Base-by-base conservation (phyloP, 2,888 invertebrate species). In the Aphodius sticticus region DNA sequence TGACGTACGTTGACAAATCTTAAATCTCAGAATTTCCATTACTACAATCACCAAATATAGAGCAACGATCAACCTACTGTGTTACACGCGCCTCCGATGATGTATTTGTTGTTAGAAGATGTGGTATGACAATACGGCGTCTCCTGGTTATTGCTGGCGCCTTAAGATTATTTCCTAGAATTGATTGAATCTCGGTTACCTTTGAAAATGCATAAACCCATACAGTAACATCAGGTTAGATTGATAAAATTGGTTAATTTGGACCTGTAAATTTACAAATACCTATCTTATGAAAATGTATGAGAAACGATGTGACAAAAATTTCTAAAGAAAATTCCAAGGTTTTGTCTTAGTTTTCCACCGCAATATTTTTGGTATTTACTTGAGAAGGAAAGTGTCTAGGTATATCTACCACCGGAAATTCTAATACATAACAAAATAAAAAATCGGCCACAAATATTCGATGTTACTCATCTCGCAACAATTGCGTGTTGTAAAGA, bases 351-450 rank as follows among this genome's bases (percentile, higher is more conserved):
- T 26, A 26, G 26, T 26, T 26, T 26, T 1, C 26, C 26, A 53
- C 53, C 53, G 53, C 53, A 53, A 53, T 12, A 53, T 53, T 53
- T 53, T 53, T 53, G 53, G 53, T 53, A 53, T 53, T 53, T 53
- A 53, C 53, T 53, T 53, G 53, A 53, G 7, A 53, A 53, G 9
- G 53, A 53, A 53, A 53, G 53, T 53, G 53, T 53, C 12, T 12
- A 2, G 53, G 12, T 2, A 53, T 53, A 53, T 5, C 53, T 53
- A 53, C 53, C 53, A 53, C 53, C 53, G 53, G 53, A 53, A 53
- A 53, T 53, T 53, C 53, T 53, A 53, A 53, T 53, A 53, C 53
- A 53, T 53, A 53, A 53, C 53, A 53, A 53, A 53, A 53, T 53
- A 53, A 53, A 53, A 53, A 53, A 53, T 53, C 53, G 53, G 53